phyloP scores from a whole-genome alignment of 1,140 invertebrate species.

The Drosophila pandora region DNA sequence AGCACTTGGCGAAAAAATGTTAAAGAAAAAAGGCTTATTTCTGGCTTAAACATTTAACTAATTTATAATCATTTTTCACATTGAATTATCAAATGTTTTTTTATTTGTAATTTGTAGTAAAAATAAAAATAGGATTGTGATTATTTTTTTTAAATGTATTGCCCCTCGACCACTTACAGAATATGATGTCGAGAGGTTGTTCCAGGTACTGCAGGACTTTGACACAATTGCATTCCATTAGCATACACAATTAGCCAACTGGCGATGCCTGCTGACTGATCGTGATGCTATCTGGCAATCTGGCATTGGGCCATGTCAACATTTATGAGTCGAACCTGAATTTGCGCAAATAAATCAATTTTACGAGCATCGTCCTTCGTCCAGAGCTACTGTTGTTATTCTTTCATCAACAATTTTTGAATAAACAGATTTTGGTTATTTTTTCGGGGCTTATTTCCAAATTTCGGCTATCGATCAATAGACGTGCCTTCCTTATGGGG shows the following conservation, averaged over 20 bases:
- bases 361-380: conserved; percentile 40
- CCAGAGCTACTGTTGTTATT: conserved; percentile 57
- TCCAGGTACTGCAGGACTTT: conserved; percentile 73
- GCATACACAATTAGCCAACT: conserved; percentile 77
- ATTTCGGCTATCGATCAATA: conserved; percentile 49
- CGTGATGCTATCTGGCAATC: conserved; percentile 55
- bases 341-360: conserved; percentile 66
- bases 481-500: conserved; percentile 47
- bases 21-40: not conserved
- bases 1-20: conserved; percentile 4
- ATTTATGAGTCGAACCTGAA: conserved; percentile 55
- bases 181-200: conserved; percentile 40
- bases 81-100: not conserved
- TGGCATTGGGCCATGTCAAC: conserved; percentile 51
- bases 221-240: conserved; percentile 81
- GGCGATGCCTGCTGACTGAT: conserved; percentile 42
- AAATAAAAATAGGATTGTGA: too few relatives aligned
- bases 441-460: not conserved
- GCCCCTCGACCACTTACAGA: conserved; percentile 29
- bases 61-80: not conserved
- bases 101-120: too few relatives aligned
- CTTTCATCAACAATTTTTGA: conserved; percentile 51
- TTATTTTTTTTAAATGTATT: conserved; percentile 2
- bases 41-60: not conserved
- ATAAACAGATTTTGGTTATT: conserved; percentile 40